These are phyloP conservation scores for Pterostichus madidus DNA, from an alignment of 2,888 invertebrate genomes.

Conservation along the genomic window DNA sequence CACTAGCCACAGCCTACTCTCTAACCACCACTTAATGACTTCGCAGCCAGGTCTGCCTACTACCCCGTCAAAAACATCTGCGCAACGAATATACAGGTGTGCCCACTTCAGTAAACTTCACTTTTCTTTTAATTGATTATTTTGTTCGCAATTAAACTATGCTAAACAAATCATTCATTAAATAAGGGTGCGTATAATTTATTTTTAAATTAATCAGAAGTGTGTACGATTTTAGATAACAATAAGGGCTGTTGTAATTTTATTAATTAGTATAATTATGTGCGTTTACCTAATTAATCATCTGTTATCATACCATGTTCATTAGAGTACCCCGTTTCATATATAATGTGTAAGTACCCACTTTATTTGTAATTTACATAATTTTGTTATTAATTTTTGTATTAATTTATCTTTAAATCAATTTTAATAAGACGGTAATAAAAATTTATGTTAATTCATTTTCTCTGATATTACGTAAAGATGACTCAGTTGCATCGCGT, in stretches of 20 bases:
- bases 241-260: constrained; percentile 28
- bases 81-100: constrained; percentile 51
- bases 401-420: no score
- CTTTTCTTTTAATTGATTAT: constrained; percentile 32
- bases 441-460: no score
- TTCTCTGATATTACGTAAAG: no score
- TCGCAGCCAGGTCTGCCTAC: no score
- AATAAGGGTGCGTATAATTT: constrained; percentile 24
- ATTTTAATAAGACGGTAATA: no score
- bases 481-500: no score
- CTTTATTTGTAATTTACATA: constrained; percentile 22
- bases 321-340: constrained; percentile 3
- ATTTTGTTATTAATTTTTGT: not conserved
- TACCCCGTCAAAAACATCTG: constrained; percentile 29
- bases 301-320: constrained; percentile 1
- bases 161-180: constrained; percentile 24
- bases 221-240: constrained; percentile 37
- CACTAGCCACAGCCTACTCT: not conserved
- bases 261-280: constrained; percentile 29
- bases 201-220: constrained; percentile 27
- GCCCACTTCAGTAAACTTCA: not conserved
- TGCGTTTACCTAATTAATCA: constrained; percentile 31
- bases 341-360: not conserved
- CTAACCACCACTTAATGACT: not conserved
- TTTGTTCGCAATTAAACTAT: constrained; percentile 1